Base-by-base conservation (phyloP, 2,113 vertebrate genomes). In the Hoplias malabaricus region DNA sequence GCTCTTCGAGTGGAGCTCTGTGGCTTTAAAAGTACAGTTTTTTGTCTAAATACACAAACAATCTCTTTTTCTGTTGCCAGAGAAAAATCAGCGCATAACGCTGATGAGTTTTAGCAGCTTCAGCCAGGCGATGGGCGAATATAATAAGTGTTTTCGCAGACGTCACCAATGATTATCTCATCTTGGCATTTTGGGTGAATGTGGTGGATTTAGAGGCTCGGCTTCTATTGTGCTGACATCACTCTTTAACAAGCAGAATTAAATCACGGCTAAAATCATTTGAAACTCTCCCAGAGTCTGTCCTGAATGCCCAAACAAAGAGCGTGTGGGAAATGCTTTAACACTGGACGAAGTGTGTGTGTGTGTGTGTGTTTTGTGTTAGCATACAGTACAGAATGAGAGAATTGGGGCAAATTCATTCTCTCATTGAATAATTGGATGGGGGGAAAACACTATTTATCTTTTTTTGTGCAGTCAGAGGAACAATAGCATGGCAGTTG, bases 101-200 rank as follows among this genome's bases (percentile, higher is more conserved):
- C 91, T 96, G 93, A 95, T 95, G 92, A 92, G 92, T 94, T 94
- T 94, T 91, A 95, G 92, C 94, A 95, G 95, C 93, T 94, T 93
- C 94, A 95, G 92, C 91, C 94, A 93, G 92, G 93, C 95, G 92
- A 93, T 91, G 91, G 94, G 90, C 91, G 93, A 93, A 94, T 95
- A 95, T 94, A 95, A 96, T 96, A 96, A 95, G 93, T 96, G 94
- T 94, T 95, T 95, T 92, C 86, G 89, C 89, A 93, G 90, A 92
- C 92, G 93, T 95, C 94, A 95, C 91, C 90, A 89, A 29, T 90
- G 94, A 96, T 95, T 94, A 94, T 92, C 91, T 93, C 91, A 92
- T 92, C 84, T 83, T 82, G 89, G 91, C 92, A 87, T 96, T 95
- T 95, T 94, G 95, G 93, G 94, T 94, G 93, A 95, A 94, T 93